Conservation (phyloP, 2,797 vertebrate genomes). For the Acanthiza pusilla region DNA sequence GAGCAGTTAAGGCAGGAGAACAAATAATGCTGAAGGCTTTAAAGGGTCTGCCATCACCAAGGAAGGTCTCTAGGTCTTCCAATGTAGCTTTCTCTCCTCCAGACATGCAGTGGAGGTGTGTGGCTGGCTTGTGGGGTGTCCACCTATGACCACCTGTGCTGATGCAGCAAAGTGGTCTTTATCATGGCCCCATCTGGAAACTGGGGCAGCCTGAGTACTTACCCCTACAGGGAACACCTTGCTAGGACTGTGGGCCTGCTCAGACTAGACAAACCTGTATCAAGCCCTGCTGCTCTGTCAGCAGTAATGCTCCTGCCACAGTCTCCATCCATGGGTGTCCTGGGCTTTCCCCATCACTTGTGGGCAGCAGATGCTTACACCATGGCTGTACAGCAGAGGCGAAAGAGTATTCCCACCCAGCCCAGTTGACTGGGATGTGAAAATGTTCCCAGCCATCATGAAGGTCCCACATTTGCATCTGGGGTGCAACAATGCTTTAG, state of each 20-base stretch:
- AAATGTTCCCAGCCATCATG: not conserved
- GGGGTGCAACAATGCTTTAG: not conserved
- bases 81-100: not conserved
- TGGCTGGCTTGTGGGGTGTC: not conserved
- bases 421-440: not conserved
- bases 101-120: not conserved
- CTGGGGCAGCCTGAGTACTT: not conserved
- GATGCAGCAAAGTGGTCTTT: not conserved
- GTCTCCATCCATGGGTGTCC: not conserved
- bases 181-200: not conserved
- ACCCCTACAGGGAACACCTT: not conserved
- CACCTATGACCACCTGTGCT: not conserved
- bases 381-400: not conserved
- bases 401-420: not conserved
- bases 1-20: not conserved
- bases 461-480: not conserved
- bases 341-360: not conserved
- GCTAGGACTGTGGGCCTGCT: not conserved
- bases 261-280: constrained; percentile 1
- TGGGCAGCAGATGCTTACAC: not conserved
- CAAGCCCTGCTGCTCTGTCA: constrained; percentile 20
- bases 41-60: not conserved
- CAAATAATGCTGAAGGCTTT: not conserved
- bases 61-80: not conserved
- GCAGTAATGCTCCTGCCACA: not conserved